Evolutionary conservation across 2,113 vertebrate genomes (phyloP), one percentile per base, ranked within the genome.

Genomic region (Elanus axillaris): DNA sequence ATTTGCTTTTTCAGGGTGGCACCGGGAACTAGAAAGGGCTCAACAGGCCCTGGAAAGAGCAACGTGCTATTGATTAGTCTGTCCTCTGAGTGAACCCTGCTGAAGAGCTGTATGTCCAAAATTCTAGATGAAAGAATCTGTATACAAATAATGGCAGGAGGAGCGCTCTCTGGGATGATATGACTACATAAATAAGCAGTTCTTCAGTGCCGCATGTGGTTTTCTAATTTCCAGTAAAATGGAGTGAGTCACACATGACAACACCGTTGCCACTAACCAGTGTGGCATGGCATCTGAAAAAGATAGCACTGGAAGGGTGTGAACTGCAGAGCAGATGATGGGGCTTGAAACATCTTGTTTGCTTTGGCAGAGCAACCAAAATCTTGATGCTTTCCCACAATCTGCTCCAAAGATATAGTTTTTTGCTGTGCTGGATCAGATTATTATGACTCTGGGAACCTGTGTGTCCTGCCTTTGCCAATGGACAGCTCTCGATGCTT

Each of bases 201-300:
- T 89, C 78, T 96, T 94, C 77, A 81, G 79, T 88, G 84, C 92
- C 94, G 93, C 90, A 75, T 94, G 91, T 96, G 95, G 93, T 84
- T 95, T 94, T 93, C 92, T 90, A 90, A 95, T 96, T 97, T 97
- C 96, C 96, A 97, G 96, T 97, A 96, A 96, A 94, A 94, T 63
- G 85, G 96, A 93, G 87, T 97, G 95, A 97, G 94, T 97, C 96
- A 97, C 91, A 91, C 72, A 94, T 86, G 84, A 94, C 94, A 97
- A 68, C 92, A 93, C 66, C 85, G 73, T 58, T 86, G 88, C 92
- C 96, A 90, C 96, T 95, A 97, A 96, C 93, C 90, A 93, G 93
- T 66, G 85, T 95, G 96, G 94, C 93, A 87, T 86, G 89, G 95
- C 93, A 94, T 97, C 95, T 90, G 80, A 94, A 95, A 95, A 95